These are phyloP conservation scores for Merops nubicus DNA, from an alignment of 2,113 vertebrate genomes.

Conservation along the genomic window DNA sequence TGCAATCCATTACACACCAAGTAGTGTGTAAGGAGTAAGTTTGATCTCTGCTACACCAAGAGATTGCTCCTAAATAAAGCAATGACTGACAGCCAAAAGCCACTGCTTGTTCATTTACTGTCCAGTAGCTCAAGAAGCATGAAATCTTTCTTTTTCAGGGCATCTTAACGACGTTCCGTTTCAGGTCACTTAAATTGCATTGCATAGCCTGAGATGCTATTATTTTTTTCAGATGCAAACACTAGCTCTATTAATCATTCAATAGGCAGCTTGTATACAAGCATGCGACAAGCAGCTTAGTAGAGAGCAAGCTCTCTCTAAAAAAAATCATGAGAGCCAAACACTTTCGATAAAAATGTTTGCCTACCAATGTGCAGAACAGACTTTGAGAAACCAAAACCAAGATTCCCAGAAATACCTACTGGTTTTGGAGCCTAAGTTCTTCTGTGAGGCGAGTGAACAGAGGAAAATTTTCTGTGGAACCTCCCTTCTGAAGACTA, in stretches of 20 bases:
- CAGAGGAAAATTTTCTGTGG: background rate
- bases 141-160: background rate
- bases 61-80: background rate
- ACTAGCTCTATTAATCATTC: background rate
- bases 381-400: background rate
- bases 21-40: background rate
- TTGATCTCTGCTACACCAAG: background rate
- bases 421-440: background rate
- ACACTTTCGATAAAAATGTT: background rate
- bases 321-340: background rate
- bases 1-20: background rate
- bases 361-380: background rate
- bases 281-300: background rate
- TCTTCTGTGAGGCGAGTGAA: background rate
- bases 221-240: background rate
- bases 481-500: background rate
- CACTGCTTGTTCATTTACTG: background rate
- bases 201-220: background rate
- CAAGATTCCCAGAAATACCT: background rate
- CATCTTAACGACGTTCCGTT: background rate
- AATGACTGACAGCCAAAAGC: background rate
- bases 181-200: background rate
- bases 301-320: background rate
- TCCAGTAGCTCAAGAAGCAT: background rate
- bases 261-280: background rate